These are phyloP conservation scores for Melanerpes formicivorus DNA, from an alignment of 2,113 vertebrate species.

Conservation along the genomic window DNA sequence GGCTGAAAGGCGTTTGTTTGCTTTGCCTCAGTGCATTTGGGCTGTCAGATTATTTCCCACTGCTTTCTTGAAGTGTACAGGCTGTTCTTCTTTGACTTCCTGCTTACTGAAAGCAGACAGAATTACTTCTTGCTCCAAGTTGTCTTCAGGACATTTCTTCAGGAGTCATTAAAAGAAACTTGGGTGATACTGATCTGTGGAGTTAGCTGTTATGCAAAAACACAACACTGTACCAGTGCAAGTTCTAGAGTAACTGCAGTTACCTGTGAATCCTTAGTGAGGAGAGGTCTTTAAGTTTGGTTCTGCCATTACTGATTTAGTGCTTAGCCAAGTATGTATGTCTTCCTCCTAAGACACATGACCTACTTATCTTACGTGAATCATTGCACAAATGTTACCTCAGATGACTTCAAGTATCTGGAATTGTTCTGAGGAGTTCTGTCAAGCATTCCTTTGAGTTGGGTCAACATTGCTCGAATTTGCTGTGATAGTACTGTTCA, in stretches of 20 bases:
- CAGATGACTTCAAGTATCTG: constrained; percentile 26
- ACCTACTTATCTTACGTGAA: background rate
- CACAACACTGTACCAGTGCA: background rate
- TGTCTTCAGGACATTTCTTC: constrained; percentile 2
- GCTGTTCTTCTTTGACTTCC: constrained; percentile 20
- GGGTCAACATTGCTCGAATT: background rate
- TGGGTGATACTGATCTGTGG: background rate
- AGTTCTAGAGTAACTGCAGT: background rate
- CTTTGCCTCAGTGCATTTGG: background rate
- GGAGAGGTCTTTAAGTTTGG: background rate
- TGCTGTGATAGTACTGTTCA: background rate
- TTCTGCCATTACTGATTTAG: background rate
- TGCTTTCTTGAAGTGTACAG: background rate
- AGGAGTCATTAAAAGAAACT: background rate
- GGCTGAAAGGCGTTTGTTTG: background rate
- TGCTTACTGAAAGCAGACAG: constrained; percentile 25
- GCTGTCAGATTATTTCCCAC: background rate
- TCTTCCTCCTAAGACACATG: background rate
- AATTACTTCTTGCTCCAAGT: background rate
- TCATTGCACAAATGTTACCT: constrained; percentile 15
- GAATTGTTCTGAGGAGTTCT: background rate
- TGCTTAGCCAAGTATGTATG: background rate
- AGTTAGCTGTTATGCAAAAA: background rate
- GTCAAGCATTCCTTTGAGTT: background rate
- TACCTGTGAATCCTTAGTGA: background rate